Conservation (phyloP, 2,113 vertebrate species). For the Condylura cristata region DNA sequence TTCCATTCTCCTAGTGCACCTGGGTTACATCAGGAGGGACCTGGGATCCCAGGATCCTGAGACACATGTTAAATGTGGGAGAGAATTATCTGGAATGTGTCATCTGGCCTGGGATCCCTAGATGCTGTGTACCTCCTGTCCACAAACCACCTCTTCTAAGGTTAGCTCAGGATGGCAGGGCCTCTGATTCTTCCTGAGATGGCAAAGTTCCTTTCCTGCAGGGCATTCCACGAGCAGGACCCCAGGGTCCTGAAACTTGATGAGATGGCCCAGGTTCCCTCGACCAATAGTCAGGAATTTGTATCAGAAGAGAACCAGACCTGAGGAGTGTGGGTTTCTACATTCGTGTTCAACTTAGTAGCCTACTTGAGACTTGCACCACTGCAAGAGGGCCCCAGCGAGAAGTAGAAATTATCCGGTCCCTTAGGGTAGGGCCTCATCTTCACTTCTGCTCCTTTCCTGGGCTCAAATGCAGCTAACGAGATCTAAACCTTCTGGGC, state of each 20-base stretch:
- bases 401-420: not conserved
- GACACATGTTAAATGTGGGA: too few relatives aligned
- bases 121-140: too few relatives aligned
- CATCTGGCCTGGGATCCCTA: too few relatives aligned
- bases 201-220: too few relatives aligned
- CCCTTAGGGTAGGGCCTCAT: not conserved
- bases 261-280: not conserved
- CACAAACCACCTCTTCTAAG: too few relatives aligned
- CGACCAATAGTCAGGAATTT: not conserved
- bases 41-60: too few relatives aligned
- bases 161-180: too few relatives aligned
- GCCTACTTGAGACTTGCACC: not conserved
- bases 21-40: not conserved
- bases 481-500: not conserved
- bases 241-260: not conserved
- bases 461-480: not conserved
- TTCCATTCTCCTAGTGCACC: not conserved
- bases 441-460: not conserved
- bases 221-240: too few relatives aligned
- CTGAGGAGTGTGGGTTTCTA: not conserved
- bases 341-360: not conserved
- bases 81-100: too few relatives aligned
- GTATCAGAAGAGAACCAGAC: not conserved
- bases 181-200: too few relatives aligned
- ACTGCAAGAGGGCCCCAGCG: not conserved